phyloP scores from a whole-genome alignment of 2,888 invertebrate species.

The Lasioglossum calceatum region DNA sequence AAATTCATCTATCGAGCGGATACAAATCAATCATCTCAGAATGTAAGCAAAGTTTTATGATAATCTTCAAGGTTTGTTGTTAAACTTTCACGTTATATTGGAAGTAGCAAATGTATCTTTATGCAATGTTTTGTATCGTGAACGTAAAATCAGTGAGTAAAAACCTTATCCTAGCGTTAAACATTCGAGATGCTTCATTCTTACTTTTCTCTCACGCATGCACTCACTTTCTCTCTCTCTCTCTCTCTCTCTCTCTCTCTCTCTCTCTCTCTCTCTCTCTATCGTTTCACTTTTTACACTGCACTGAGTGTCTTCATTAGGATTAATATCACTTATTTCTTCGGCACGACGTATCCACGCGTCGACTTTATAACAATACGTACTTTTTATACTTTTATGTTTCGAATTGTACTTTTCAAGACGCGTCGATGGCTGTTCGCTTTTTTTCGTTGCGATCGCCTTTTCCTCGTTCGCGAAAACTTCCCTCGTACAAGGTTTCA shows the following conservation, averaged over 20 bases:
- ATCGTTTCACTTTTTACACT: slow-evolving; percentile 68
- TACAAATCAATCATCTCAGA: neutral
- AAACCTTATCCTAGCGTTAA: slow-evolving; percentile 39
- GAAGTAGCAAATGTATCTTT: slow-evolving; percentile 1
- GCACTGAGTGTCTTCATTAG: slow-evolving; percentile 79
- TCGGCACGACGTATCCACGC: slow-evolving; percentile 75
- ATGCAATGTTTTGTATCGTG: neutral
- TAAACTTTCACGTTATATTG: neutral
- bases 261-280: neutral
- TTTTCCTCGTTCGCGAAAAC: slow-evolving; percentile 31
- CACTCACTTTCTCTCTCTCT: neutral
- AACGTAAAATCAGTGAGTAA: slow-evolving; percentile 7
- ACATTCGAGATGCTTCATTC: slow-evolving; percentile 36
- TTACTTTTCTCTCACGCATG: slow-evolving; percentile 36
- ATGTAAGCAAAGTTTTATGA: neutral
- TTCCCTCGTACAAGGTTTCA: slow-evolving; percentile 3
- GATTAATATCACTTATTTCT: slow-evolving; percentile 83
- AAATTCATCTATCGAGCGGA: neutral
- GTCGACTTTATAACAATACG: slow-evolving; percentile 77
- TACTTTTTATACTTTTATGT: slow-evolving; percentile 78
- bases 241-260: neutral
- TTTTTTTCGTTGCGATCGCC: slow-evolving; percentile 38
- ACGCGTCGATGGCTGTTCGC: slow-evolving; percentile 58
- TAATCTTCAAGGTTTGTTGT: slow-evolving; percentile 7
- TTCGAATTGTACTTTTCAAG: slow-evolving; percentile 82